Evolutionary conservation across 2,113 vertebrate species (phyloP).

Genomic region (Pterocles burchelli): DNA sequence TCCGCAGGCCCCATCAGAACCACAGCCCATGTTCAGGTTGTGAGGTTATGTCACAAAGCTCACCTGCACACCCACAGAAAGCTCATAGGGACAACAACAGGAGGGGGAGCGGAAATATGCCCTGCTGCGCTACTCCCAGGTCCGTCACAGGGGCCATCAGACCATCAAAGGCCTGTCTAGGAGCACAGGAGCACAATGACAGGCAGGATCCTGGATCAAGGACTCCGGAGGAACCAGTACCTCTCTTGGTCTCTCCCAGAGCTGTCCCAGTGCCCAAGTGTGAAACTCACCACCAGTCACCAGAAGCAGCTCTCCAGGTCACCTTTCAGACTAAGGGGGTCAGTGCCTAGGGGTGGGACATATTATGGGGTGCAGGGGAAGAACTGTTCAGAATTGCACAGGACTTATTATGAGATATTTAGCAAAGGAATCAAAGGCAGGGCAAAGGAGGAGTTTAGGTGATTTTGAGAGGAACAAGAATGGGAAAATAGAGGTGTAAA

Average conservation of each 20-base stretch:
- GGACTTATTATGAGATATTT: background rate
- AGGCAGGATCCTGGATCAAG: background rate
- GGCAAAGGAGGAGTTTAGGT: background rate
- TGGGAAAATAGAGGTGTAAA: background rate
- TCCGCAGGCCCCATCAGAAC: background rate
- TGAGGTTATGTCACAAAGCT: background rate
- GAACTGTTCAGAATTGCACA: background rate
- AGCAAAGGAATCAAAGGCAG: background rate
- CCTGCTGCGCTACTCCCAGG: background rate
- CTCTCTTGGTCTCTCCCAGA: background rate
- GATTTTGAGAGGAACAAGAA: background rate
- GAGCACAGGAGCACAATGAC: background rate
- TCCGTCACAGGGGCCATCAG: background rate
- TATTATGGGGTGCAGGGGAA: background rate
- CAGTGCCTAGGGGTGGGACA: background rate
- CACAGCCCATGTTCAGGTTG: background rate
- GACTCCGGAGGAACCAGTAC: background rate
- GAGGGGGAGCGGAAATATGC: background rate
- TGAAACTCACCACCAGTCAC: background rate
- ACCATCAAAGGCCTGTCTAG: too few species aligned
- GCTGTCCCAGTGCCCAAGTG: background rate
- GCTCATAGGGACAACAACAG: background rate
- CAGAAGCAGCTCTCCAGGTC: background rate
- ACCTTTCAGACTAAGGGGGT: background rate
- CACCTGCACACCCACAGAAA: background rate